Evolutionary conservation across 2,797 vertebrate genomes (phyloP), one percentile per base, ranked within the genome.

Genomic region (Mareca strepera): DNA sequence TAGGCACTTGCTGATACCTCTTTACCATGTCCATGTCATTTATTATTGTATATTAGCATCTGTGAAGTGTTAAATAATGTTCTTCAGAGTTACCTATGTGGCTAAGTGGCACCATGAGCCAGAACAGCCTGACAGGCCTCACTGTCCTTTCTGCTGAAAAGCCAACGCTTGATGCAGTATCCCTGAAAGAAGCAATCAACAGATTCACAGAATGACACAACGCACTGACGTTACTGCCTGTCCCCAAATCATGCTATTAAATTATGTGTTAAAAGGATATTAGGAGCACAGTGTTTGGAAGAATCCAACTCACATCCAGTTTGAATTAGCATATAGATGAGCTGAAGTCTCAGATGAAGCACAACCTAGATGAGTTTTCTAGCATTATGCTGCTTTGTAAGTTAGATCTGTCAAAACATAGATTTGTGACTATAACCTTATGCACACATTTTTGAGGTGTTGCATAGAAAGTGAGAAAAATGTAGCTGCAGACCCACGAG

Each of bases 241-340:
- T 92, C 92, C 78, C 68, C 93, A 92, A 91, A 97, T 97, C 93
- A 86, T 63, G 93, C 97, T 96, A 98, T 97, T 97, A 97, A 98
- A 97, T 97, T 97, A 97, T 92, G 76, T 97, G 95, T 96, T 98
- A 94, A 97, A 97, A 96, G 92, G 87, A 87, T 95, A 97, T 97
- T 96, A 97, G 82, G 82, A 64, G 50, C 93, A 93, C 11, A 76
- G 58, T 88, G 82, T 95, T 97, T 4, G 39, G 82, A 52, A 96
- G 97, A 77, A 85, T 69, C 90, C 90, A 69, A 20, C 48, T 97
- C 84, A 86, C 48, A 81, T 96, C 91, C 88, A 52, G 6, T 89
- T 82, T 0, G 2, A 97, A 98, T 98, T 98, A 97, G 94, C 97
- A 98, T 98, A 94, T 96, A 98, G 96, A 97, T 98, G 96, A 98